Base-by-base conservation (phyloP, 2,113 vertebrate species). In the Petroica traversi region DNA sequence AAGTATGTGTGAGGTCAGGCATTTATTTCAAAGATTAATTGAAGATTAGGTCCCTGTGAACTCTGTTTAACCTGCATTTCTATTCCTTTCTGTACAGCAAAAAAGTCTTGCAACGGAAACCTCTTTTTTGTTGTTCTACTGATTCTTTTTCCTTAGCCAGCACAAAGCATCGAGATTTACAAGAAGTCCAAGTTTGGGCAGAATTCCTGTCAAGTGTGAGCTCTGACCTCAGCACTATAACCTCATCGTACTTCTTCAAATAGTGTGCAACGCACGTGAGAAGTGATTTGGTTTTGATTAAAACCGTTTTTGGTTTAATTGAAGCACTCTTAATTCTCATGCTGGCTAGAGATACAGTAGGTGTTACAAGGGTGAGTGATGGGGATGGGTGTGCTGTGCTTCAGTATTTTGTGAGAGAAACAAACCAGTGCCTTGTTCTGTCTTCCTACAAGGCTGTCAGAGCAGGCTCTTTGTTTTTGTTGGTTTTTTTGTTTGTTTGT, bases 21-120 rank as follows among this genome's bases (percentile, higher is more conserved):
- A 31, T 88, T 94, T 94, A 67, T 93, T 96, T 96, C 92, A 86
- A 93, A 88, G 93, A 89, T 82, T 96, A 96, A 93, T 94, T 93
- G 69, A 96, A 96, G 93, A 96, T 95, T 92, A 96, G 48, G 25
- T 90, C 93, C 49, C 61, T 61, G 57, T 96, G 95, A 96, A 97
- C 94, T 95, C 82, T 68, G 8, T 95, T 93, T 95, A 94, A 95
- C 90, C 93, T 68, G 43, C 22, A 16, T 80, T 94, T 93, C 74
- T 89, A 7, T 75, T 93, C 31, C 76, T 92, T 92, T 94, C 67
- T 68, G 23, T 36, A 51, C 3, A 6, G 64, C 25, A 62, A 36
- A 55, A 63, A 40, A 19, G 12, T 34, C 43, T 66, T n/a, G 51
- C 4, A 54, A 55, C 59, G 54, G 64, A 75, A 92, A 45, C 54